A percentile compares a stretch with the other conserved stretches of the same genome.
Evolutionary conservation across 2,888 invertebrate genomes (phyloP).

Genomic region (Blastobasis adustella): DNA sequence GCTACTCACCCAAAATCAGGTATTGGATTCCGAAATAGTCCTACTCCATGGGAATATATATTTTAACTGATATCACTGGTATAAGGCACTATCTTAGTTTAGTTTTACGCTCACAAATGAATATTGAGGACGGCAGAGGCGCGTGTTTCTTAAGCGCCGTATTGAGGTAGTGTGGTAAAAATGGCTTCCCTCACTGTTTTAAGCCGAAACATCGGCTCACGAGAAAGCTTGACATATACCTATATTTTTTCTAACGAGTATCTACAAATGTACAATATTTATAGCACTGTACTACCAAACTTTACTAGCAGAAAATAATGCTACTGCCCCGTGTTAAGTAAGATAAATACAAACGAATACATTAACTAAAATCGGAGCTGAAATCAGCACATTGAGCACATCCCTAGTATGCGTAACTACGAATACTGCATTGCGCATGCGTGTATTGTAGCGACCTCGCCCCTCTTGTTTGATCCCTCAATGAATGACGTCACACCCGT

Average conservation of each 20-base stretch:
- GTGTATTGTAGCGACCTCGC: conserved; percentile 25
- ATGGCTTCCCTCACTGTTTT: no score
- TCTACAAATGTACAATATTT: no score
- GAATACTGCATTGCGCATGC: conserved; percentile 16
- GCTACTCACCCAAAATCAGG: conserved; percentile 1
- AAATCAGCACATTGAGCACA: neutral
- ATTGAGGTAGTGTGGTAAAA: conserved; percentile 8
- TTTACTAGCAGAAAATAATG: no score
- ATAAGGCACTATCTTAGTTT: conserved; percentile 32
- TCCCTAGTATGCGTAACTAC: conserved; percentile 5
- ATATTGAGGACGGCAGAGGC: conserved; percentile 18
- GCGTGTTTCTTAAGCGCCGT: conserved; percentile 13
- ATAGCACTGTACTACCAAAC: no score
- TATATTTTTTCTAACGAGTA: no score
- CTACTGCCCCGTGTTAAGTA: no score
- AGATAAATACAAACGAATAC: neutral
- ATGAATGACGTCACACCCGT: conserved; percentile 39
- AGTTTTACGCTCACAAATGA: conserved; percentile 18
- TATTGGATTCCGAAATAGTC: neutral
- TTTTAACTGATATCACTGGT: conserved; percentile 18
- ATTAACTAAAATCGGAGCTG: neutral
- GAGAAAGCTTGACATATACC: no score
- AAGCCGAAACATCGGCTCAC: no score
- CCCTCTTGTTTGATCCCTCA: conserved; percentile 28
- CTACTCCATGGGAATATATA: conserved; percentile 11